A percentile compares a stretch with the other conserved stretches of the same genome.
These are phyloP conservation scores for Uria aalge DNA, from an alignment of 2,113 vertebrate species.

Conservation along the genomic window DNA sequence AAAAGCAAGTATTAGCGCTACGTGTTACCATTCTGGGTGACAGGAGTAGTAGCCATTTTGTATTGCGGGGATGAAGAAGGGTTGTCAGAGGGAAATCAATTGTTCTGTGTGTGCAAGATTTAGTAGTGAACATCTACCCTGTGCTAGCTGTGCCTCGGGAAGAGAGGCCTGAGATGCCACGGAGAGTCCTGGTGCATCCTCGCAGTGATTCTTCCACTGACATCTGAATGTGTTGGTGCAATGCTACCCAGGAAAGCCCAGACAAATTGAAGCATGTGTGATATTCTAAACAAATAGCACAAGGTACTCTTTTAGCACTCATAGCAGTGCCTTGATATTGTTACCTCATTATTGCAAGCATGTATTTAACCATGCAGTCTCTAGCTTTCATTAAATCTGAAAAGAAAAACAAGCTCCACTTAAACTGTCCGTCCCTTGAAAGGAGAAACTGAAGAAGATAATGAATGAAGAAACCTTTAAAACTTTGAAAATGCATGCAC, in stretches of 20 bases:
- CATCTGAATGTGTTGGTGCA: background rate
- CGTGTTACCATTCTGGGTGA: background rate
- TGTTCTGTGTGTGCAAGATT: background rate
- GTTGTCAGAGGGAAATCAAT: background rate
- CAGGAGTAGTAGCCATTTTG: background rate
- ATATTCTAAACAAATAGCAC: background rate
- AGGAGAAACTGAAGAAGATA: background rate
- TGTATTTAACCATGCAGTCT: background rate
- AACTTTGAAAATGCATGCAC: background rate
- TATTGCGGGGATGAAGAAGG: background rate
- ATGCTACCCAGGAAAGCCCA: background rate
- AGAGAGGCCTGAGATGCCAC: background rate
- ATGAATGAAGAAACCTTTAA: constrained; percentile 48
- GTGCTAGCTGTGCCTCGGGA: background rate
- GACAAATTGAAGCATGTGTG: background rate
- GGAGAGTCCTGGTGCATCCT: background rate
- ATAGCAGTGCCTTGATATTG: background rate
- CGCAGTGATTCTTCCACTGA: background rate
- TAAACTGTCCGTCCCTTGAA: background rate
- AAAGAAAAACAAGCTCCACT: background rate
- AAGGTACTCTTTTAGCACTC: background rate
- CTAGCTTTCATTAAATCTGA: constrained; percentile 7
- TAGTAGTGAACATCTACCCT: background rate
- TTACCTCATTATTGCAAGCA: background rate
- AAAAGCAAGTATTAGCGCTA: background rate